Conservation (phyloP, 2,888 invertebrate genomes). For the Ophonus ardosiacus region DNA sequence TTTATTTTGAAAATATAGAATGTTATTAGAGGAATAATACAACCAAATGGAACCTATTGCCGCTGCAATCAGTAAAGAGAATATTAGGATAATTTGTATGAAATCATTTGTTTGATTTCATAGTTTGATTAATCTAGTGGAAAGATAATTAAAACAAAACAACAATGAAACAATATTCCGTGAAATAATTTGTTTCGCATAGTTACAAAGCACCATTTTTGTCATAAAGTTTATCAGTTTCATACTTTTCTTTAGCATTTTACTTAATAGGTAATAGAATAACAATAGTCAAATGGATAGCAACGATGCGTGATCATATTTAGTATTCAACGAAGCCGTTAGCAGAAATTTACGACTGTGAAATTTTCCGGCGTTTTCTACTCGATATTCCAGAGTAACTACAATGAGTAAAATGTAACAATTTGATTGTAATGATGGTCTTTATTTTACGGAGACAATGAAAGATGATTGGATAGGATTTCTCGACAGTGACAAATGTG, state of each 20-base stretch:
- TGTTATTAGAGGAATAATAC: no score
- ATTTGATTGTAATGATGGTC: background rate
- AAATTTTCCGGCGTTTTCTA: conserved; percentile 11
- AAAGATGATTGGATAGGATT: background rate
- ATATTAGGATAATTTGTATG: no score
- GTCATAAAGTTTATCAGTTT: no score
- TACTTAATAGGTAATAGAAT: conserved; percentile 39
- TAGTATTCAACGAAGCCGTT: conserved; percentile 29
- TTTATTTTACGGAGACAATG: conserved; percentile 10
- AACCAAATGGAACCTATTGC: no score
- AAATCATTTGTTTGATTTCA: no score
- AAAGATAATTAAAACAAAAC: no score
- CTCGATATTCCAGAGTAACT: background rate
- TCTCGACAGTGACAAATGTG: background rate
- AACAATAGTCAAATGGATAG: conserved; percentile 33
- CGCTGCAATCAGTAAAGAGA: no score
- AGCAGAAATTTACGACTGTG: conserved; percentile 20
- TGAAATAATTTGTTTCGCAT: no score
- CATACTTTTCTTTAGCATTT: background rate
- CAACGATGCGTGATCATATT: conserved; percentile 20
- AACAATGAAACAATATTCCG: no score
- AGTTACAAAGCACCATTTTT: no score
- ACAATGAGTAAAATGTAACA: background rate
- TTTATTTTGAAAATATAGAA: background rate
- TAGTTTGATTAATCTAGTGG: no score